Conservation (phyloP, 2,888 invertebrate genomes). For the Ceriagrion tenellum region DNA sequence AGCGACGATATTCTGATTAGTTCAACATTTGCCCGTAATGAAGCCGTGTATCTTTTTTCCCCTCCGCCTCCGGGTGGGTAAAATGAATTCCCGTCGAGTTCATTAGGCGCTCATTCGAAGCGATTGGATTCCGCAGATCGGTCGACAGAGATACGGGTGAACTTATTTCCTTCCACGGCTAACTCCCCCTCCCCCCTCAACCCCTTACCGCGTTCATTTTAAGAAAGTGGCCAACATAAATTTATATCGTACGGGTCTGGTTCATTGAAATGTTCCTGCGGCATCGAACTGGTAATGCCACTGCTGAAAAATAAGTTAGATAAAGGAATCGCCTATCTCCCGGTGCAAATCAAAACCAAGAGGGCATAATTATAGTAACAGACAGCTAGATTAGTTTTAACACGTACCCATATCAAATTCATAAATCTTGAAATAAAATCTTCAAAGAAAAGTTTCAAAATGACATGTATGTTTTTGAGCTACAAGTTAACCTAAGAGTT, state of each 20-base stretch:
- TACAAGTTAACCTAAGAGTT: too few relatives aligned
- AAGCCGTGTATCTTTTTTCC: constrained; percentile 16
- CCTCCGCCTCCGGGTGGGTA: background rate
- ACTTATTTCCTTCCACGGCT: background rate
- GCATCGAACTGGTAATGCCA: background rate
- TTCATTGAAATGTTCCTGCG: background rate
- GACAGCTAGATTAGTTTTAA: too few relatives aligned
- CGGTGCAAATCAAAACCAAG: background rate
- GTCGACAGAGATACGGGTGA: background rate
- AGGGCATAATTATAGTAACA: background rate
- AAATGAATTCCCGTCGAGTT: constrained; percentile 10
- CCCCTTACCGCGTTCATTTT: background rate
- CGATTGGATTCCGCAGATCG: constrained; percentile 31
- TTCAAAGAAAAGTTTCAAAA: too few relatives aligned
- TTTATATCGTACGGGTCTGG: background rate
- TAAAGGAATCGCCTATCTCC: background rate
- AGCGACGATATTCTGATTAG: constrained; percentile 16
- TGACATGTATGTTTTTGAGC: too few relatives aligned
- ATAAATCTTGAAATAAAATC: too few relatives aligned
- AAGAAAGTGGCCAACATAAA: constrained; percentile 16
- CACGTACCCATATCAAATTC: too few relatives aligned
- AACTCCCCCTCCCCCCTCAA: background rate
- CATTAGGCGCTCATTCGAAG: constrained; percentile 31
- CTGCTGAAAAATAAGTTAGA: background rate
- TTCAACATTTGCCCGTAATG: constrained; percentile 10